Evolutionary conservation across 1,140 invertebrate species (phyloP).

Genomic region (Aphis gossypii): DNA sequence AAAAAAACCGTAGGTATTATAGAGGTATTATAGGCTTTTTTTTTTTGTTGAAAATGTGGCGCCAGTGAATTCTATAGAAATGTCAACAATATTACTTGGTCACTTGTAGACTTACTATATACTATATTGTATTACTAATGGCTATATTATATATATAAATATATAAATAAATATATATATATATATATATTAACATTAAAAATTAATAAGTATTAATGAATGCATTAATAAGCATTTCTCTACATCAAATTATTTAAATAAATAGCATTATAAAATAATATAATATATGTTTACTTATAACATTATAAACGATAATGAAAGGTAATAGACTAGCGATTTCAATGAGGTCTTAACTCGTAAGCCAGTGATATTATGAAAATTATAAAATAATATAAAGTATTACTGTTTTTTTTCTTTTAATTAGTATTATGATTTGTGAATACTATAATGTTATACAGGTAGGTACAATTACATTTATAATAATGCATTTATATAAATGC

Average conservation of each 20-base stretch:
- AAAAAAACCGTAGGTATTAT: background rate
- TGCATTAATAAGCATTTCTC: background rate
- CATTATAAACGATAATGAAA: background rate
- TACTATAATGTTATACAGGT: background rate
- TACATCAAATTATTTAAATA: background rate
- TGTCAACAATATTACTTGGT: background rate
- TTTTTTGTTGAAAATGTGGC: constrained; percentile 13
- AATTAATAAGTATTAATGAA: background rate
- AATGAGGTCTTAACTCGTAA: background rate
- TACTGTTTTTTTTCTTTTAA: background rate
- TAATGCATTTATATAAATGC: background rate
- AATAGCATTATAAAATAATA: background rate
- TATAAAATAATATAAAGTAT: background rate
- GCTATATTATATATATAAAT: background rate
- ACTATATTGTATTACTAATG: background rate
- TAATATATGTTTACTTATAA: background rate
- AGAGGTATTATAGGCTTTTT: too few relatives aligned
- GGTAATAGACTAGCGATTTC: background rate
- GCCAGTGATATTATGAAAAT: background rate
- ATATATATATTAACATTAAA: background rate
- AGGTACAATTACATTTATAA: too few relatives aligned
- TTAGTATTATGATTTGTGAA: background rate
- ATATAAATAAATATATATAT: background rate
- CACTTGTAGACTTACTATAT: background rate
- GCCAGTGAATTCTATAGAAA: constrained; percentile 14